phyloP scores from a whole-genome alignment of 2,797 vertebrate genomes.

The Pagetopsis macropterus region DNA sequence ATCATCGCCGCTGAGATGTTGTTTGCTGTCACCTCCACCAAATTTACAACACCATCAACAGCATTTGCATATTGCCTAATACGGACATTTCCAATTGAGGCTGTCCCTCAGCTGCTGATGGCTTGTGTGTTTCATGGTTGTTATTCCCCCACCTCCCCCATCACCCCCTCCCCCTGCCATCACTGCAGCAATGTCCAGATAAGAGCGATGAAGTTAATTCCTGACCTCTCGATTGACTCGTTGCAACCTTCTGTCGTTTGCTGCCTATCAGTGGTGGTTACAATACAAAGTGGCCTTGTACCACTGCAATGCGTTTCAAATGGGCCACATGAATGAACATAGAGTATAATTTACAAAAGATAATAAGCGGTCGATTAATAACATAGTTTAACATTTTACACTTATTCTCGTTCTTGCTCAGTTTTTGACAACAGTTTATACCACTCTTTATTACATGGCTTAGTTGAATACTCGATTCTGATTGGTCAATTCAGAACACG shows the following conservation, averaged over 20 bases:
- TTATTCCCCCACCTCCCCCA: constrained; percentile 48
- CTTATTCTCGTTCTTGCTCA: not conserved
- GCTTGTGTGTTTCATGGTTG: constrained; percentile 75
- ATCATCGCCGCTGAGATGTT: constrained; percentile 81
- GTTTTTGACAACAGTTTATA: not conserved
- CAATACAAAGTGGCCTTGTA: constrained; percentile 11
- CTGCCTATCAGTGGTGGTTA: constrained; percentile 44
- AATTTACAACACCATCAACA: constrained; percentile 85
- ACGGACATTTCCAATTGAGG: constrained; percentile 86
- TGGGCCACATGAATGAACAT: constrained; percentile 25
- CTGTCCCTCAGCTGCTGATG: constrained; percentile 77
- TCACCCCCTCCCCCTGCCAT: constrained; percentile 45
- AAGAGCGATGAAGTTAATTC: constrained; percentile 84
- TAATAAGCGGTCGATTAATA: not conserved
- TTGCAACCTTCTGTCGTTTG: constrained; percentile 60
- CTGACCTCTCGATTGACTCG: constrained; percentile 78
- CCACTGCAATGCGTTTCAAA: constrained; percentile 1
- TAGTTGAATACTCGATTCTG: too few relatives aligned
- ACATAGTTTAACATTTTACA: not conserved
- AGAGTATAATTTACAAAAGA: not conserved
- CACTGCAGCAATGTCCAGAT: constrained; percentile 78
- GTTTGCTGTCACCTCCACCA: constrained; percentile 76
- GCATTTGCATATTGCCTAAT: constrained; percentile 87
- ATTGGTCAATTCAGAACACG: too few relatives aligned
- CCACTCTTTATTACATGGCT: not conserved